Conservation (phyloP, 2,113 vertebrate species). For the Coryphaenoides rupestris region DNA sequence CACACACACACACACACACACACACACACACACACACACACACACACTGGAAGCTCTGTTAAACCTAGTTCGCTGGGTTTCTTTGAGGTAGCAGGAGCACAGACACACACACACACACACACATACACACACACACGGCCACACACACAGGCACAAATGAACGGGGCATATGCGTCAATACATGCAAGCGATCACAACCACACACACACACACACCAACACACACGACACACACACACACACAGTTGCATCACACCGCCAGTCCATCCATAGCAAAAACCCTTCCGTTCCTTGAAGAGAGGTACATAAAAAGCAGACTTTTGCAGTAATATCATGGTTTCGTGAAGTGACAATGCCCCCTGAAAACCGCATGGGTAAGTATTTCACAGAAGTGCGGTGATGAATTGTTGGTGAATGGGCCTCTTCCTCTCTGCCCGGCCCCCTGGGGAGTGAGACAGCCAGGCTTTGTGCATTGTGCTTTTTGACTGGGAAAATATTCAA, state of each 20-base stretch:
- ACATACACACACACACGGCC: not conserved
- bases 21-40: too few species aligned
- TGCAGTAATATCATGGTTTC: constrained; percentile 44
- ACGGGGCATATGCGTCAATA: too few species aligned
- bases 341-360: constrained; percentile 41
- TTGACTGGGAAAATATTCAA: constrained; percentile 10
- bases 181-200: too few species aligned
- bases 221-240: not conserved
- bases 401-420: constrained; percentile 25
- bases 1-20: too few species aligned
- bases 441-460: constrained; percentile 36
- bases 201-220: not conserved
- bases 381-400: constrained; percentile 49
- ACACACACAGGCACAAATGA: not conserved
- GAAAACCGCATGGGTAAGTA: constrained; percentile 36
- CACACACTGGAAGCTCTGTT: constrained; percentile 44
- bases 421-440: constrained; percentile 35
- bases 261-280: constrained; percentile 5
- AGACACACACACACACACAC: not conserved
- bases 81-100: constrained; percentile 23
- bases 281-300: constrained; percentile 22
- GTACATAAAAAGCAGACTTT: constrained; percentile 28
- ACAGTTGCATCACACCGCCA: constrained; percentile 6
- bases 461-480: constrained; percentile 50
- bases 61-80: constrained; percentile 23